Evolutionary conservation across 2,797 vertebrate genomes (phyloP).

Genomic region (Chiloscyllium punctatum): DNA sequence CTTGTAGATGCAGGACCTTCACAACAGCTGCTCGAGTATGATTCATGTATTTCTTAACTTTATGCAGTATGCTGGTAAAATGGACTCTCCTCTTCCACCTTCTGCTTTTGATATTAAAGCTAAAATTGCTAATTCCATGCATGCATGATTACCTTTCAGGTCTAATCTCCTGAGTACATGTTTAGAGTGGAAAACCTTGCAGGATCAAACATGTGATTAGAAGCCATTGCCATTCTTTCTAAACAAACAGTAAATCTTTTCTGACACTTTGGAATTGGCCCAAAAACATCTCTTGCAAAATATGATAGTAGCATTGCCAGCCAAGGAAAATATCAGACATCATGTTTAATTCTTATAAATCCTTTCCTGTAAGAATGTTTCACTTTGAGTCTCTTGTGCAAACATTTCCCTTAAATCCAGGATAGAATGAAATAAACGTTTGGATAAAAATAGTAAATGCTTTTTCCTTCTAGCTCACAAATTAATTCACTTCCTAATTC

Average conservation of each 20-base stretch:
- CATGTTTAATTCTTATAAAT: not conserved
- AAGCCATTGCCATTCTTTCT: not conserved
- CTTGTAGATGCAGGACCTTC: not conserved
- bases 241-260: not conserved
- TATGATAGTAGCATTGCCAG: not conserved
- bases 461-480: not conserved
- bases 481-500: not conserved
- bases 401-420: not conserved
- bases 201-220: not conserved
- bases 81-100: not conserved
- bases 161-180: not conserved
- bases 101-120: not conserved
- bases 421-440: conserved; percentile 18
- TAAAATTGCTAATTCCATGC: not conserved
- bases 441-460: not conserved
- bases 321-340: not conserved
- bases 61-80: not conserved
- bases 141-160: not conserved
- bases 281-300: not conserved
- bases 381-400: not conserved
- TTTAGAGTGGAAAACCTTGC: not conserved
- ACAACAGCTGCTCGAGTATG: not conserved
- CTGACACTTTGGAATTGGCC: not conserved
- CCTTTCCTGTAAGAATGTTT: not conserved
- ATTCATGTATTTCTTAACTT: not conserved